Evolutionary conservation across 2,888 invertebrate species (phyloP).

Genomic region (Oscheius onirici): DNA sequence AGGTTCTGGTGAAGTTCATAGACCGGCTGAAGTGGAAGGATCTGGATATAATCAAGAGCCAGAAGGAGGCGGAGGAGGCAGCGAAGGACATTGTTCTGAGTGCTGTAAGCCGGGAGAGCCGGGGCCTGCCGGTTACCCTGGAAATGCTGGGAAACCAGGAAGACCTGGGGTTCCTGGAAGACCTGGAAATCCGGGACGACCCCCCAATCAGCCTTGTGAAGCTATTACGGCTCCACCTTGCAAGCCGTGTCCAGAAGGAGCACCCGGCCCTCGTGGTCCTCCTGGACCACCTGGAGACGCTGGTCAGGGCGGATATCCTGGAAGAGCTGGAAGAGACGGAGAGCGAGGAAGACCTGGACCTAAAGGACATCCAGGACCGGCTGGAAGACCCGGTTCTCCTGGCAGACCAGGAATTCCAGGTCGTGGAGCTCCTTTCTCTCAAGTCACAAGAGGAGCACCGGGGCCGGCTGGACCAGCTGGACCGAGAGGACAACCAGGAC

Average conservation of each 20-base stretch:
- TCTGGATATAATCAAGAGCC: no score
- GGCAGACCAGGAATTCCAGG: conserved; percentile 26
- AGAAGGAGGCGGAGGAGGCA: conserved; percentile 20
- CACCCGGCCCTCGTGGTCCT: conserved; percentile 58
- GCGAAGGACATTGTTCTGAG: conserved; percentile 54
- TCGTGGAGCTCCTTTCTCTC: background rate
- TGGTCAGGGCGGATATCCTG: conserved; percentile 74
- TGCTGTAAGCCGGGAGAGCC: conserved; percentile 35
- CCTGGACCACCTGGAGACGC: conserved; percentile 57
- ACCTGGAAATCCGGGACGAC: conserved; percentile 58
- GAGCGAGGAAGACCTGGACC: conserved; percentile 69
- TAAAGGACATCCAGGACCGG: conserved; percentile 50
- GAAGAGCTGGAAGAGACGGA: conserved; percentile 74
- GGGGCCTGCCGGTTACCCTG: conserved; percentile 52
- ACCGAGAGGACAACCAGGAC: conserved; percentile 19
- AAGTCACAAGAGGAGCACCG: conserved; percentile 64
- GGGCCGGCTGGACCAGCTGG: conserved; percentile 17
- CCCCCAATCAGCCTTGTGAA: conserved; percentile 53
- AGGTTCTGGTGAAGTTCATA: background rate
- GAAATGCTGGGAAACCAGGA: conserved; percentile 53
- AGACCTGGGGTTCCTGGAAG: conserved; percentile 60
- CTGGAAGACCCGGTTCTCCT: conserved; percentile 38
- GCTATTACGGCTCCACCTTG: conserved; percentile 45
- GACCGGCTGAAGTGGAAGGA: conserved; percentile 4
- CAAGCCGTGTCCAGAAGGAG: conserved; percentile 42